Base-by-base conservation (phyloP, 2,797 vertebrate genomes). In the Labroides dimidiatus region DNA sequence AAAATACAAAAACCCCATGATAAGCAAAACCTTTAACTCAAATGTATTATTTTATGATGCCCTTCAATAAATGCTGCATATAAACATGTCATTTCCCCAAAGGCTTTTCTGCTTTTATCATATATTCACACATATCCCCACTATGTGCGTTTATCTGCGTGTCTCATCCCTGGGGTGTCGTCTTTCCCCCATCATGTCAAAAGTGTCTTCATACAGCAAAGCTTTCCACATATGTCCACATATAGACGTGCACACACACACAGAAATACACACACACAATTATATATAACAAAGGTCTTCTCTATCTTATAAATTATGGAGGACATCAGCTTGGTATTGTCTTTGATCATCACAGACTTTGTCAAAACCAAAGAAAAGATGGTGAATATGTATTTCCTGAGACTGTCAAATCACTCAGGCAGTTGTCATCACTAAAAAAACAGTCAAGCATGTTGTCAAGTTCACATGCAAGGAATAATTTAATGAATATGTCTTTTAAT, bases 21-120 rank as follows among this genome's bases (percentile, higher is more conserved):
- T 62, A 58, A 60, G 36, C 37, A 42, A 62, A 49, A 49, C 16
- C 24, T 17, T 6, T 49, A 39, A 24, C 42, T 75, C 20, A 42
- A 49, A 60, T 14, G 15, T 37, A 52, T 71, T 60, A 59, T 64
- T 30, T 64, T 33, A 52, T 53, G 51, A 27, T 56, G 24, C 11
- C 27, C 19, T 64, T 63, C 52, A 57, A 24, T 72, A 53, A 75
- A 70, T 15, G 20, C 4, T 12, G n/a, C 10, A 21, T 47, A 61
- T 55, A 65, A 75, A 69, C 37, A 65, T 59, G n/a, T 21, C 3
- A 51, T 58, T 67, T 54, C 44, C 69, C 47, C 21, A 19, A 12
- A 77, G 69, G 52, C 23, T 0, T 8, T 17, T 61, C 6, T 23
- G 68, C 33, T 37, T 30, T 45, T 13, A 27, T 50, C 19, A 41